These are phyloP conservation scores for Cheilosia urbana DNA, from an alignment of 2,888 invertebrate genomes.

Conservation along the genomic window DNA sequence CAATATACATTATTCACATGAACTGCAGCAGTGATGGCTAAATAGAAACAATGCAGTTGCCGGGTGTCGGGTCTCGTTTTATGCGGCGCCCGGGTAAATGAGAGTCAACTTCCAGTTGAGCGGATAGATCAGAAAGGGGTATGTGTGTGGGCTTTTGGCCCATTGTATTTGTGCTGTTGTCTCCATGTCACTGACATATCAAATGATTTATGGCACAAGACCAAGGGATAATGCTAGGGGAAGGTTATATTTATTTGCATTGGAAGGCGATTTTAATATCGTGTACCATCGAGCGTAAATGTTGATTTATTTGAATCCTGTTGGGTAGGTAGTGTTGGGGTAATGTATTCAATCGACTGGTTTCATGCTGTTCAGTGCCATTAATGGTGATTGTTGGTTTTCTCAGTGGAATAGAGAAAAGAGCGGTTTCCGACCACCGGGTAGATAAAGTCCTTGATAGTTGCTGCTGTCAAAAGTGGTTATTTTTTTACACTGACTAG, in stretches of 20 bases:
- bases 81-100: constrained; percentile 7
- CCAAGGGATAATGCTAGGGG: constrained; percentile 4
- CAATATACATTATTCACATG: not conserved
- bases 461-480: no score
- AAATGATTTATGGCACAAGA: constrained; percentile 38
- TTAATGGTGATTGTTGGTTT: no score
- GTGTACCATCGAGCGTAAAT: constrained; percentile 40
- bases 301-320: constrained; percentile 38
- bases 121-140: constrained; percentile 19
- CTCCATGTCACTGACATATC: constrained; percentile 26
- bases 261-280: constrained; percentile 41
- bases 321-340: no score
- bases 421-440: no score
- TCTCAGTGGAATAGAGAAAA: no score
- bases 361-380: no score
- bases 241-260: constrained; percentile 37
- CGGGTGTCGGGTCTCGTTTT: constrained; percentile 2
- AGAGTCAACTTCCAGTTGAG: constrained; percentile 48
- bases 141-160: not conserved
- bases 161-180: constrained; percentile 5
- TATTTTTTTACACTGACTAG: no score
- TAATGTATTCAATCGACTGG: no score
- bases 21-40: not conserved
- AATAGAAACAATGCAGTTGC: constrained; percentile 20
- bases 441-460: no score